Percentiles rank a stretch among this genome's conserved stretches.
phyloP scores from a whole-genome alignment of 2,888 invertebrate genomes.

The Eupithecia vulgata region DNA sequence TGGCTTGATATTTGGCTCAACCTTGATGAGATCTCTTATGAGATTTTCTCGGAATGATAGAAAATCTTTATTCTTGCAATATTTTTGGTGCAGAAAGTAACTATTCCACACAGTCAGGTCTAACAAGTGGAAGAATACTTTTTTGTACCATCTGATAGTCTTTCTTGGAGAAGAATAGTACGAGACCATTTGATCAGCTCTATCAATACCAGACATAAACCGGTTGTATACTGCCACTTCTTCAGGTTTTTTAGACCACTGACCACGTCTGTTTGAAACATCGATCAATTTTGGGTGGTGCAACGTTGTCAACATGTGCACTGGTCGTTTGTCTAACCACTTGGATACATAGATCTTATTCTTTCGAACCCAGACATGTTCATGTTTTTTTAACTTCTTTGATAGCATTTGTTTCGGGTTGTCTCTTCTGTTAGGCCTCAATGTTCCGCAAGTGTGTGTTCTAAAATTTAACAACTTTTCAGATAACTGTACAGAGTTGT shows the following conservation, averaged over 20 bases:
- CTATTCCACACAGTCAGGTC: conserved; percentile 18
- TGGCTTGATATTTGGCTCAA: conserved; percentile 15
- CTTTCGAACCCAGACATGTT: conserved; percentile 39
- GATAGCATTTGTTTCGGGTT: conserved; percentile 29
- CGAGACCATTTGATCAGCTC: conserved; percentile 23
- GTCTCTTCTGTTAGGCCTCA: conserved; percentile 23
- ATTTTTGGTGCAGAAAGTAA: conserved; percentile 14
- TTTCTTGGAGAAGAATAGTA: conserved; percentile 28
- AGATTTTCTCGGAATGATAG: conserved; percentile 15
- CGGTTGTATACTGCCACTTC: conserved; percentile 21
- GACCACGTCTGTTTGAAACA: conserved; percentile 17
- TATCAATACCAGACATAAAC: conserved; percentile 23
- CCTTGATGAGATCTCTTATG: conserved; percentile 15
- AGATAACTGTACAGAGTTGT: conserved; percentile 36
- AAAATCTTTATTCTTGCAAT: conserved; percentile 14
- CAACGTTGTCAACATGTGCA: conserved; percentile 36
- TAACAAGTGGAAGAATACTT: conserved; percentile 20
- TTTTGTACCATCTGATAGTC: conserved; percentile 24
- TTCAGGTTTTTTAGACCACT: conserved; percentile 20
- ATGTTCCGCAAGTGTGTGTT: conserved; percentile 41
- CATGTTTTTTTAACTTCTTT: conserved; percentile 37
- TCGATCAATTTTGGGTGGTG: conserved; percentile 18
- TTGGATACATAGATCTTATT: conserved; percentile 39
- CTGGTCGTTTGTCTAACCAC: conserved; percentile 42
- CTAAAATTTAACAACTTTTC: conserved; percentile 37